Base-by-base conservation (phyloP, 2,797 vertebrate species). In the Tarsius wallacei region DNA sequence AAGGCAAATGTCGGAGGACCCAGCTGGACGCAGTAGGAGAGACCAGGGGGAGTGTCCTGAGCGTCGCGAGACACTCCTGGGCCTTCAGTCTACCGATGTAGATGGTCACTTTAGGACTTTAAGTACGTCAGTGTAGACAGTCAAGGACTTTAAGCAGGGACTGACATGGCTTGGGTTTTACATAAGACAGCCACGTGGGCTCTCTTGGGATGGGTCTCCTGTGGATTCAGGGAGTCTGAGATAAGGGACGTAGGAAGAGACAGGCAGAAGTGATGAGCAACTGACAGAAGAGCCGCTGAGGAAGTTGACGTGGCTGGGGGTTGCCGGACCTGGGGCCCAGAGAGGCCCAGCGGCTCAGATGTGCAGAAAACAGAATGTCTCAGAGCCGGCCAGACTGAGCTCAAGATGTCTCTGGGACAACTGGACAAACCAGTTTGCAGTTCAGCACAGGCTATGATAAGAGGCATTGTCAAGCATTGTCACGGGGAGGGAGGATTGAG, bases 391-490 rank as follows among this genome's bases (percentile, higher is more conserved):
- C 57, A 83, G 11, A 15, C n/a, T 78, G 71, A 90, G 66, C 31
- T 94, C 63, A 85, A 94, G 64, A 88, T 82, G 78, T n/a, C 31
- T 88, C 51, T 85, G 86, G 66, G 81, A 85, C 77, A 86, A 96
- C 55, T 94, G 88, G 86, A 73, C 95, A 87, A 88, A 73, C 94
- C 87, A 84, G 49, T 96, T 85, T 95, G 42, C 70, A 87, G 68
- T 88, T 90, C 81, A 94, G 92, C 73, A 33, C 74, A 92, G 87
- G n/a, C 47, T 88, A 63, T 80, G 88, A 57, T 88, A 68, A 94
- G 85, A 95, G 33, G 64, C 49, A 66, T 86, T 96, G 91, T 97
- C 70, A 85, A 87, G 89, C 59, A 55, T 2, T 87, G 53, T n/a
- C n/a, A n/a, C n/a, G 53, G 24, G 80, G 33, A 57, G 57, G 4